Evolutionary conservation across 92 coral and sea anemone genomes (phyloP), one percentile per base, ranked within the genome.

Genomic region (Montipora capitata): DNA sequence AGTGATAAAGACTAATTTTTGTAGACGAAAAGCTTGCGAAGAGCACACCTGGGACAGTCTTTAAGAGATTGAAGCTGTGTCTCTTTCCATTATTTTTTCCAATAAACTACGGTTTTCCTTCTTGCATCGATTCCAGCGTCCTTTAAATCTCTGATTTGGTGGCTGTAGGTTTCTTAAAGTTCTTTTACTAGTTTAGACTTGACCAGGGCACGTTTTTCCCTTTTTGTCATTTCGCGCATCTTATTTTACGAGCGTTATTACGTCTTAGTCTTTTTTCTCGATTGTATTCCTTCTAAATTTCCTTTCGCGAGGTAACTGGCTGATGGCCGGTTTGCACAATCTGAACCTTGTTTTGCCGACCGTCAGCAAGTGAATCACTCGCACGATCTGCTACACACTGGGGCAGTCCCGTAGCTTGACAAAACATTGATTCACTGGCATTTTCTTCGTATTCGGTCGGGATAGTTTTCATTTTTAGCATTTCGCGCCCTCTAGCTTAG

Each of bases 291-390:
- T 73, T 48, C 78, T 73, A 48, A 41, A 73, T 48, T 48, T 73
- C 27, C 10, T 49, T 49, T 5, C 0, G 7, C 10, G 56, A 10
- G 7, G 10, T 49, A 49, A 49, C 56, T 10, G 10, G 10, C 10
- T 49, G 7, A 17, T 44, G 61, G 78, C 63, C 42, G 8, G 35
- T n/a, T 73, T 48, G 16, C 42, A 61, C 15, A 17, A 3, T 48
- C 20, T 73, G 78, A 14, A 48, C 51, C 61, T 48, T 74, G 78
- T 74, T 77, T 58, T 77, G 81, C 74, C 85, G 13, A 80, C 42
- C 65, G 85, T 80, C 62, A 68, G 85, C 85, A 80, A 80, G 85
- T 80, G 85, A 51, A n/a, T 40, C 85, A 80, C 85, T 80, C n/a
- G 75, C 85, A 80, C 63, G 64, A 80, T 80, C 64, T 6, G 56